Evolutionary conservation across 2,888 invertebrate species (phyloP), one percentile per base, ranked within the genome.

Genomic region (Drosophila borborema): DNA sequence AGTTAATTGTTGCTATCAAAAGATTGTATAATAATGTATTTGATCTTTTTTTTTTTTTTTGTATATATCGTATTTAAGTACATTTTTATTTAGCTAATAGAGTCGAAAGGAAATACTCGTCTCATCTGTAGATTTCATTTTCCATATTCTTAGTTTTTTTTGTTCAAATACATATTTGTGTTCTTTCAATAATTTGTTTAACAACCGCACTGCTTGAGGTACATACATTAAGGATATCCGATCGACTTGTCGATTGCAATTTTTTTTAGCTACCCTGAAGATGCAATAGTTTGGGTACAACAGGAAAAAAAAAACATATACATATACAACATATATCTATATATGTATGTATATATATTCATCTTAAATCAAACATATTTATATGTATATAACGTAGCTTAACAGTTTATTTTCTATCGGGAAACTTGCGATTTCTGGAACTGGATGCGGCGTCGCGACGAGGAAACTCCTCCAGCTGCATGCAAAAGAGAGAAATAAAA

Each of bases 391-490:
- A 34, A 40, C 49, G 20, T 40, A n/a, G 40, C n/a, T 20, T 46
- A 36, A 60, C 18, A 64, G 18, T 63, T 59, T 89, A 89, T 59
- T 80, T 88, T 72, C 91, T 86, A 77, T 92, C 91, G 73, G 91
- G 91, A 69, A 91, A 91, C 78, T 91, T 90, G 43, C 88, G 90
- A 82, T 81, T 91, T 72, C 91, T 86, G 63, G 90, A 83, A 86
- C 89, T 91, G 51, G 89, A 88, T 45, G 87, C 74, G 48, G 80
- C 86, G 76, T 92, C 92, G 53, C 92, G 92, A 23, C 92, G 90
- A 5, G 92, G 92, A 64, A 92, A 92, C 66, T 92, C 92, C 59
- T 92, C 92, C 82, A 81, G 45, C 91, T 92, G 65, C 4, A 62
- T 89, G 16, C 49, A 64, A 54, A 45, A 12, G 51, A n/a, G n/a